Evolutionary conservation across 2,888 invertebrate species (phyloP).

Genomic region (Orchestes rusci): DNA sequence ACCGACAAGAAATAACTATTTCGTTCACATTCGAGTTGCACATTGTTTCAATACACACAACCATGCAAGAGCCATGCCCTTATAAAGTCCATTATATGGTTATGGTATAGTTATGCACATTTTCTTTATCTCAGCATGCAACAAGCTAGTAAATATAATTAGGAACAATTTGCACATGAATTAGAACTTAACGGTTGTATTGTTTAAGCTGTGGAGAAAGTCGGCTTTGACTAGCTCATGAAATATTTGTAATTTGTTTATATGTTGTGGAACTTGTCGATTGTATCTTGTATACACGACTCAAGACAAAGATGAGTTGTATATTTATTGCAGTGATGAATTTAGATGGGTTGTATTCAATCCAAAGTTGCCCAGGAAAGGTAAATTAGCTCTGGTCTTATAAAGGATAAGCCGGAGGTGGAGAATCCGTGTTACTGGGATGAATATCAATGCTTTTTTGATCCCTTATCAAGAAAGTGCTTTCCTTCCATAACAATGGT

Average conservation of each 20-base stretch:
- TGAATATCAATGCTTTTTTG: too few relatives aligned
- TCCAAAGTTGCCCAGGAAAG: too few relatives aligned
- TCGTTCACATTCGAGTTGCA: neutral
- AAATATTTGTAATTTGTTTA: constrained; percentile 3
- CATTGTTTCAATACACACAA: constrained; percentile 3
- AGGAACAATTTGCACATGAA: constrained; percentile 20
- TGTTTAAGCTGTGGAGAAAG: constrained; percentile 12
- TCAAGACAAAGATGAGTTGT: too few relatives aligned
- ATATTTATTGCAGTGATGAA: too few relatives aligned
- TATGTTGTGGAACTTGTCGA: too few relatives aligned
- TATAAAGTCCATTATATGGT: constrained; percentile 10
- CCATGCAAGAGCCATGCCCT: constrained; percentile 12
- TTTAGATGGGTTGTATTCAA: too few relatives aligned
- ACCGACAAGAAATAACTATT: neutral
- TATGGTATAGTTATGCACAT: constrained; percentile 16
- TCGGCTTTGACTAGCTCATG: constrained; percentile 4
- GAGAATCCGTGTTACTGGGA: too few relatives aligned
- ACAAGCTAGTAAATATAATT: constrained; percentile 19
- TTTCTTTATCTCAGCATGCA: constrained; percentile 16
- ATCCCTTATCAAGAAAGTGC: too few relatives aligned
- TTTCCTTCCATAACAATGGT: too few relatives aligned
- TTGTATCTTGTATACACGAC: too few relatives aligned
- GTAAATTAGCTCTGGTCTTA: too few relatives aligned
- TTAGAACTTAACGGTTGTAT: constrained; percentile 15
- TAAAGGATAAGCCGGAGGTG: too few relatives aligned